Conservation (phyloP, 1,140 invertebrate genomes). For the Cheumatopsyche charites region DNA sequence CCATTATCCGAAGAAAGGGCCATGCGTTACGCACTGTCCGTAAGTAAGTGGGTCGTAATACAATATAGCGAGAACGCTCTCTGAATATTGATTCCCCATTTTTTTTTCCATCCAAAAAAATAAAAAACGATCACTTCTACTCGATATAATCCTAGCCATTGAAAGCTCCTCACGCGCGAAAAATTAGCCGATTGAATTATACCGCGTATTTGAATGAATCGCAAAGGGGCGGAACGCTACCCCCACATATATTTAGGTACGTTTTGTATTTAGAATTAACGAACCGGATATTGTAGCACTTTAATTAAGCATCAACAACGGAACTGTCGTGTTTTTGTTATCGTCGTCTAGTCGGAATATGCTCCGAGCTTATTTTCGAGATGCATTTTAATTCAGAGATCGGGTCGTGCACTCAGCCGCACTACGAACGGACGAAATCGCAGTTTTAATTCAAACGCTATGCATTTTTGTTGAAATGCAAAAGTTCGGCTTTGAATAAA, state of each 20-base stretch:
- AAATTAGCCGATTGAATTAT: no score
- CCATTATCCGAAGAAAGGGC: not conserved
- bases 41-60: constrained; percentile 15
- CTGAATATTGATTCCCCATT: constrained; percentile 7
- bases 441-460: not conserved
- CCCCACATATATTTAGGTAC: no score
- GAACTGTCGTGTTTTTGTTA: not conserved
- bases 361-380: not conserved
- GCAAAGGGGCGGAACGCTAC: no score
- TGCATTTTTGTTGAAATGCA: no score
- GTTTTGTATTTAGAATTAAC: no score
- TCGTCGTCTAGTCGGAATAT: not conserved
- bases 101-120: not conserved
- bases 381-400: constrained; percentile 17
- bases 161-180: no score
- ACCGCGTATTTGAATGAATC: no score
- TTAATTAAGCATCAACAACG: constrained; percentile 4
- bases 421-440: not conserved
- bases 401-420: not conserved
- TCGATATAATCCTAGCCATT: not conserved
- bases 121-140: not conserved
- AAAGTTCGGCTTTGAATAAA: no score
- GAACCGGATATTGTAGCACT: not conserved
- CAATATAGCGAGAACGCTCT: not conserved
- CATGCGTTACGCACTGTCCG: not conserved